Evolutionary conservation across 2,888 invertebrate genomes (phyloP).

Genomic region (Aleiodes alternator): DNA sequence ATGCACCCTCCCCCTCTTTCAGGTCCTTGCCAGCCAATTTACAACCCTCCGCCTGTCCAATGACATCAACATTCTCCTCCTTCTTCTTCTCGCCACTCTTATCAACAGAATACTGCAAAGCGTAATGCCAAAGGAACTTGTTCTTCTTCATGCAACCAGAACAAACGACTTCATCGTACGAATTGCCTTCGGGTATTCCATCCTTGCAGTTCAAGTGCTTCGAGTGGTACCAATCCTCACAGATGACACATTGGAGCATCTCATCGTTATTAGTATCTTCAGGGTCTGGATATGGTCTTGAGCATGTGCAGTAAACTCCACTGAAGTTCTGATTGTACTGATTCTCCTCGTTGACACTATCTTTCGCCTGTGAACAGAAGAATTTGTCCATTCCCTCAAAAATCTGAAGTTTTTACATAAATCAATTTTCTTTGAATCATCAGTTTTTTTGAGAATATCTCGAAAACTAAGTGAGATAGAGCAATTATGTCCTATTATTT

Average conservation of each 20-base stretch:
- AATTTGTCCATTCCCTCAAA: slow-evolving; percentile 29
- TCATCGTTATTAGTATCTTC: slow-evolving; percentile 89
- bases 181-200: slow-evolving; percentile 77
- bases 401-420: neutral
- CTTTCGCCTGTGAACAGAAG: slow-evolving; percentile 75
- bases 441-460: too few species aligned
- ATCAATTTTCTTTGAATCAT: too few species aligned
- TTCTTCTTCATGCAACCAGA: slow-evolving; percentile 85
- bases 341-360: slow-evolving; percentile 83
- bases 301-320: slow-evolving; percentile 94
- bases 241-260: slow-evolving; percentile 97
- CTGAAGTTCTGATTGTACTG: slow-evolving; percentile 95
- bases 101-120: slow-evolving; percentile 69
- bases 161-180: slow-evolving; percentile 90
- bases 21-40: slow-evolving; percentile 61
- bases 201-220: slow-evolving; percentile 81
- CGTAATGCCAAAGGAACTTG: slow-evolving; percentile 85
- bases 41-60: slow-evolving; percentile 59
- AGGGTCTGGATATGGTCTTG: slow-evolving; percentile 95
- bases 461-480: too few species aligned
- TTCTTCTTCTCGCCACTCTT: slow-evolving; percentile 58
- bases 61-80: slow-evolving; percentile 64
- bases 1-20: slow-evolving; percentile 76
- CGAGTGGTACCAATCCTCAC: slow-evolving; percentile 98
- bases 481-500: too few species aligned